These are phyloP conservation scores for Hydropsyche betteni DNA, from an alignment of 2,888 invertebrate species.

Conservation along the genomic window DNA sequence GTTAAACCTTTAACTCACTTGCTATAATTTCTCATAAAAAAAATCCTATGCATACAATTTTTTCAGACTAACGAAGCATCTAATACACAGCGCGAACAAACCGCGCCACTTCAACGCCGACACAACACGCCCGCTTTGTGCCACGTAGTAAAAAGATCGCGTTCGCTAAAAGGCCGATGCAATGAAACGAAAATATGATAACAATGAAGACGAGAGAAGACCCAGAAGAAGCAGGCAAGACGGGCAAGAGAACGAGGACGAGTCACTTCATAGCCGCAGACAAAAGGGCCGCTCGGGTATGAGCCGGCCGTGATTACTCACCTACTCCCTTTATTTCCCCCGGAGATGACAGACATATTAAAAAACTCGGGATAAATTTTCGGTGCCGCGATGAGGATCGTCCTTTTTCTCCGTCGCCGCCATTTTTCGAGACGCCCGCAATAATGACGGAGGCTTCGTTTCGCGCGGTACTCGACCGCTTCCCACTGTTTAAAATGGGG, in stretches of 20 bases:
- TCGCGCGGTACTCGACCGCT: no score
- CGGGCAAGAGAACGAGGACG: conserved; percentile 43
- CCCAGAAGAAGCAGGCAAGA: no score
- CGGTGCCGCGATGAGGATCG: conserved; percentile 31
- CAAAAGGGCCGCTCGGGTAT: conserved; percentile 40
- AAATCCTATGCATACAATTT: no score
- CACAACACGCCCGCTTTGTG: no score
- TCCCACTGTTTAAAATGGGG: no score
- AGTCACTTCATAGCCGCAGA: conserved; percentile 50
- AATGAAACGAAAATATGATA: conserved; percentile 49
- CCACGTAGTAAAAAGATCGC: conserved; percentile 23
- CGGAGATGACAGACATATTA: conserved; percentile 50
- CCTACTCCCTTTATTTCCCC: conserved; percentile 47
- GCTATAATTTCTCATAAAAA: no score
- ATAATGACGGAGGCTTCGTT: not conserved
- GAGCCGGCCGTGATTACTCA: conserved; percentile 47
- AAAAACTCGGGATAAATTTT: conserved; percentile 47
- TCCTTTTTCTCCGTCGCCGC: not conserved
- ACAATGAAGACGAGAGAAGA: conserved; percentile 43
- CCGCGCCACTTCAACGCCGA: not conserved
- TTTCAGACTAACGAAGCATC: no score
- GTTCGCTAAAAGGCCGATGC: conserved; percentile 28
- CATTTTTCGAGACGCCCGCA: not conserved
- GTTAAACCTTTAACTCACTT: no score
- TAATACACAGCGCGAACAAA: no score